phyloP scores from a whole-genome alignment of 2,888 invertebrate genomes.

The Plutella xylostella region DNA sequence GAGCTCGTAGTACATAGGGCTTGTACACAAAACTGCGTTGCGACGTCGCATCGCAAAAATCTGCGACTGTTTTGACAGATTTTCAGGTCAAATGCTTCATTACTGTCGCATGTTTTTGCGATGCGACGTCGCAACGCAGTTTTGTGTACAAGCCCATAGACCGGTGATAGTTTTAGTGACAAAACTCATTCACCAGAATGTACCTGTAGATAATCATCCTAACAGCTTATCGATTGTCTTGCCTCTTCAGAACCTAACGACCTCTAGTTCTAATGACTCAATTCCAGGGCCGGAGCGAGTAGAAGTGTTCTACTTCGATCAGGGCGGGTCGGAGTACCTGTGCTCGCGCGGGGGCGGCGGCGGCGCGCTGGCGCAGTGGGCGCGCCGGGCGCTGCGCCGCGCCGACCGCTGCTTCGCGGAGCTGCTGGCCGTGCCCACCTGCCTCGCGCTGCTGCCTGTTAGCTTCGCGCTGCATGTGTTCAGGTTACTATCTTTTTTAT shows the following conservation, averaged over 20 bases:
- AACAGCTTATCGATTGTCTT: no score
- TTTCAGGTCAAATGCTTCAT: no score
- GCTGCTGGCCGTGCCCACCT: slow-evolving; percentile 60
- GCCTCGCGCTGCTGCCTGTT: slow-evolving; percentile 69
- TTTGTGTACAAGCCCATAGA: neutral
- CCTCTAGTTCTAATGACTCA: neutral
- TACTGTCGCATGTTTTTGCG: neutral
- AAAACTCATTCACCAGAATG: neutral
- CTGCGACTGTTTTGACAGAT: no score
- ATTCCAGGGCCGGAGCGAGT: slow-evolving; percentile 30
- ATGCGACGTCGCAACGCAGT: neutral
- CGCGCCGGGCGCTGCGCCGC: neutral
- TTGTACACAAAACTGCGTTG: no score
- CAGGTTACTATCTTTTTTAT: neutral
- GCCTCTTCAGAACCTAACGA: no score
- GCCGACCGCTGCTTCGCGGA: slow-evolving; percentile 8
- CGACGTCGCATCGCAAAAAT: no score
- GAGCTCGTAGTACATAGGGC: no score
- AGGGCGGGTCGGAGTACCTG: slow-evolving; percentile 25
- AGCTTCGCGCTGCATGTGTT: slow-evolving; percentile 73
- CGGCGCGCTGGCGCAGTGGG: slow-evolving; percentile 3
- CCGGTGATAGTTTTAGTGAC: neutral
- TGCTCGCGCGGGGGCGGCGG: slow-evolving; percentile 21
- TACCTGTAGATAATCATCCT: no score
- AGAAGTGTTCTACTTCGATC: slow-evolving; percentile 43